Evolutionary conservation across 2,888 invertebrate species (phyloP).

Genomic region (Venusia cambrica): DNA sequence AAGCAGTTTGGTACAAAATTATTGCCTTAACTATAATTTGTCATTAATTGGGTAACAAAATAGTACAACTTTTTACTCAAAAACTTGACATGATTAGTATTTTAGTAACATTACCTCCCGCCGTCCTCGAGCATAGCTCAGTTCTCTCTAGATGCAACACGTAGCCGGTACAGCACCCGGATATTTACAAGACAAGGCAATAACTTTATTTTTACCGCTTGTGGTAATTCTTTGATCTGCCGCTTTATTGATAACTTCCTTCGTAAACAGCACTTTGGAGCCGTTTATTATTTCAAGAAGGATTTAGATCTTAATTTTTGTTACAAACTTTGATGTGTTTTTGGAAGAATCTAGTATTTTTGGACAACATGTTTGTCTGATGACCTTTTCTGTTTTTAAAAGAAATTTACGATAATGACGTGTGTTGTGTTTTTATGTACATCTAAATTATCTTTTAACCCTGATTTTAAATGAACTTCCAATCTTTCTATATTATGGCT

Average conservation of each 20-base stretch:
- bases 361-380: conserved; percentile 14
- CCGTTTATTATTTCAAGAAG: conserved; percentile 21
- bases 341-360: conserved; percentile 11
- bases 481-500: no score
- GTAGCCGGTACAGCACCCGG: conserved; percentile 30
- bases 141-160: conserved; percentile 6
- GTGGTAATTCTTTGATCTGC: conserved; percentile 39
- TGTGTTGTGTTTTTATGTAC: no score
- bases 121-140: background rate
- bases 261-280: conserved; percentile 15
- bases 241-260: conserved; percentile 35
- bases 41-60: no score
- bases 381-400: conserved; percentile 7
- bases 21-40: no score
- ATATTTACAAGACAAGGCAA: conserved; percentile 48
- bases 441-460: no score
- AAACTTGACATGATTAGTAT: no score
- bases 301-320: conserved; percentile 19
- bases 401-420: conserved; percentile 4
- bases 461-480: no score
- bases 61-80: no score
- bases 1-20: no score
- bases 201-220: conserved; percentile 57
- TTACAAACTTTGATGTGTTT: conserved; percentile 22
- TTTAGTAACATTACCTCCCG: no score